These are phyloP conservation scores for Podotricha telesiphe DNA, from an alignment of 2,888 invertebrate species.

Conservation along the genomic window DNA sequence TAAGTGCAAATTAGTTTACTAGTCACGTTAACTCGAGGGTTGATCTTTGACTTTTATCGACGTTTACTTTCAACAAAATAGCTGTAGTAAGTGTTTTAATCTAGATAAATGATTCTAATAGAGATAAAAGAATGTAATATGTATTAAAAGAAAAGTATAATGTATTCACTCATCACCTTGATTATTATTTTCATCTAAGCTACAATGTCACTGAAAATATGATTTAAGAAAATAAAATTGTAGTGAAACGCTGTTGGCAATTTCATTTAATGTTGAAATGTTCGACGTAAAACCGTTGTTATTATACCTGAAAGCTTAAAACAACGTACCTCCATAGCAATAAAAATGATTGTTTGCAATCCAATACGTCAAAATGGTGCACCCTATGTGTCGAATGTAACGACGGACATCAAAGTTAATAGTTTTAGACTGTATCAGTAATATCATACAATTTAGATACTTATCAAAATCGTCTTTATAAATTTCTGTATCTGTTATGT, in stretches of 20 bases:
- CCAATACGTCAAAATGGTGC: conserved; percentile 40
- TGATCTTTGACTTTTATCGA: conserved; percentile 64
- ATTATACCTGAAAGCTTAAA: conserved; percentile 37
- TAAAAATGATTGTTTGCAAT: conserved; percentile 41
- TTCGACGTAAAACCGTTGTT: conserved; percentile 26
- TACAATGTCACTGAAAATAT: background rate
- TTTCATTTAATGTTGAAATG: conserved; percentile 25
- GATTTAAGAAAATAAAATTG: conserved; percentile 3
- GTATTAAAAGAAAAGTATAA: background rate
- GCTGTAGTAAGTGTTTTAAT: conserved; percentile 7
- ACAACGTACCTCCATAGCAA: conserved; percentile 31
- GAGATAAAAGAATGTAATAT: background rate
- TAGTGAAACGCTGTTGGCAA: conserved; percentile 14
- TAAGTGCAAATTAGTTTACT: conserved; percentile 51
- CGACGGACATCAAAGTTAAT: conserved; percentile 38
- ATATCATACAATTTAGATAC: conserved; percentile 22
- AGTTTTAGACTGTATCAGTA: conserved; percentile 28
- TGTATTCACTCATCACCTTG: background rate
- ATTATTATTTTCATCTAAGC: background rate
- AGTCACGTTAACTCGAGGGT: conserved; percentile 60
- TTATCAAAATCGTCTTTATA: conserved; percentile 30
- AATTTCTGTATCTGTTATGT: background rate
- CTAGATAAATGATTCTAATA: background rate
- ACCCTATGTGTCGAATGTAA: conserved; percentile 38
- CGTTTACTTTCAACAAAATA: conserved; percentile 51